Conservation (phyloP, 2,888 invertebrate species). For the Synergus japonicus region DNA sequence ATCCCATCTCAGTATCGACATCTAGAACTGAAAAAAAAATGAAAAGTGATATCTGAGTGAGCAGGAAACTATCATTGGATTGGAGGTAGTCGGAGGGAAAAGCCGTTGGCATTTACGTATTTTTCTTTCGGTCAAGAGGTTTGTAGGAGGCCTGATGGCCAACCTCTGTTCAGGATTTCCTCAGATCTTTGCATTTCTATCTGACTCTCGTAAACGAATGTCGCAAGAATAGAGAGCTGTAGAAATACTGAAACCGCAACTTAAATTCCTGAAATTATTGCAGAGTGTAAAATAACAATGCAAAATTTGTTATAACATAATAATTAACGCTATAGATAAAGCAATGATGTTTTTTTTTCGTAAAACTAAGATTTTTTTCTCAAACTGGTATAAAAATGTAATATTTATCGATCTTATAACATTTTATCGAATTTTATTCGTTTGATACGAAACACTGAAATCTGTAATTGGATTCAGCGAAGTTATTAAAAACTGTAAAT, state of each 20-base stretch:
- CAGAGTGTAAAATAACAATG: background rate
- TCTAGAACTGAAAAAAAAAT: conserved; percentile 74
- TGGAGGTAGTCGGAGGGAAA: conserved; percentile 62
- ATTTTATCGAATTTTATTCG: no score
- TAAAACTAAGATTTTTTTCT: background rate
- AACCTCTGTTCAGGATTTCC: conserved; percentile 11
- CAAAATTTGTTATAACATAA: background rate
- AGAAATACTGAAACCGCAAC: background rate
- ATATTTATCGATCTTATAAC: no score
- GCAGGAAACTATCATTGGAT: conserved; percentile 71
- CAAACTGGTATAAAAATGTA: no score
- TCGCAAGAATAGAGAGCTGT: conserved; percentile 30
- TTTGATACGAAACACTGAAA: no score
- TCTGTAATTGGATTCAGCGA: no score
- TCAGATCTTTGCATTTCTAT: conserved; percentile 7
- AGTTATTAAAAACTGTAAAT: no score
- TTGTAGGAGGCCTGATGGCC: conserved; percentile 21
- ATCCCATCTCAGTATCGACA: conserved; percentile 55
- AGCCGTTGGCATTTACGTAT: conserved; percentile 59
- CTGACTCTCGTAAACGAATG: background rate
- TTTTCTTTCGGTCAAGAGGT: conserved; percentile 50
- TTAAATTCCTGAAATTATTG: background rate
- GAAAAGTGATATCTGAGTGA: conserved; percentile 75
- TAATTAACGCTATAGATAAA: background rate
- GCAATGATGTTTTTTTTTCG: background rate